phyloP scores from a whole-genome alignment of 2,113 vertebrate genomes.

The Channa maculata region DNA sequence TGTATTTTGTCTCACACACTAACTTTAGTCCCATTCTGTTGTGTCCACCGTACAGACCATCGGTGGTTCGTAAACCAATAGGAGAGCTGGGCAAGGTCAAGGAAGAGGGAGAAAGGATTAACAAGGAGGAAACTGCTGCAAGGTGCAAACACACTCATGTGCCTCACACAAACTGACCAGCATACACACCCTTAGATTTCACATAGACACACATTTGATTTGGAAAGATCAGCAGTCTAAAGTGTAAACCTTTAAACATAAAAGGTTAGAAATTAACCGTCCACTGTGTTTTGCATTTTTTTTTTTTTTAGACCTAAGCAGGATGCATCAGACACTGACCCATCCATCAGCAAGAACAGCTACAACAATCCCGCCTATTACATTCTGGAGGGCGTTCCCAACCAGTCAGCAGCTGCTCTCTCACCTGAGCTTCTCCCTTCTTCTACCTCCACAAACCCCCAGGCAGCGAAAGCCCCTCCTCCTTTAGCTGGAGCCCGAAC shows the following conservation, averaged over 20 bases:
- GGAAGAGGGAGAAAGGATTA: slow-evolving; percentile 88
- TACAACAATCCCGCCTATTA: slow-evolving; percentile 98
- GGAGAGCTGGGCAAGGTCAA: slow-evolving; percentile 85
- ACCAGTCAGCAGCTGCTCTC: slow-evolving; percentile 86
- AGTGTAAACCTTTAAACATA: not conserved
- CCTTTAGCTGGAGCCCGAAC: slow-evolving; percentile 68
- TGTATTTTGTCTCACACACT: not conserved
- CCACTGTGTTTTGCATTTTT: not conserved
- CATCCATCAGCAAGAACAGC: slow-evolving; percentile 89
- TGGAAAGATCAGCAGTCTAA: not conserved
- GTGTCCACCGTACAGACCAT: slow-evolving; percentile 77
- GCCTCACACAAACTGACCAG: not conserved
- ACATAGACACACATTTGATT: not conserved
- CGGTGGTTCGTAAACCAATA: slow-evolving; percentile 79
- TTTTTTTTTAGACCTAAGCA: slow-evolving; percentile 82
- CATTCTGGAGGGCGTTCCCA: slow-evolving; percentile 94
- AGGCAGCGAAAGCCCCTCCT: slow-evolving; percentile 70
- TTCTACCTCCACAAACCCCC: slow-evolving; percentile 68
- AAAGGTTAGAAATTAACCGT: not conserved
- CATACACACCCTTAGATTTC: not conserved
- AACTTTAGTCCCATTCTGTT: not conserved
- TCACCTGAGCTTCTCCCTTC: slow-evolving; percentile 80
- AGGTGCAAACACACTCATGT: slow-evolving; percentile 78
- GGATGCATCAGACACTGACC: slow-evolving; percentile 84
- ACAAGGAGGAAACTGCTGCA: slow-evolving; percentile 82